Conservation (phyloP, 2,888 invertebrate genomes). For the Bugula neritina region DNA sequence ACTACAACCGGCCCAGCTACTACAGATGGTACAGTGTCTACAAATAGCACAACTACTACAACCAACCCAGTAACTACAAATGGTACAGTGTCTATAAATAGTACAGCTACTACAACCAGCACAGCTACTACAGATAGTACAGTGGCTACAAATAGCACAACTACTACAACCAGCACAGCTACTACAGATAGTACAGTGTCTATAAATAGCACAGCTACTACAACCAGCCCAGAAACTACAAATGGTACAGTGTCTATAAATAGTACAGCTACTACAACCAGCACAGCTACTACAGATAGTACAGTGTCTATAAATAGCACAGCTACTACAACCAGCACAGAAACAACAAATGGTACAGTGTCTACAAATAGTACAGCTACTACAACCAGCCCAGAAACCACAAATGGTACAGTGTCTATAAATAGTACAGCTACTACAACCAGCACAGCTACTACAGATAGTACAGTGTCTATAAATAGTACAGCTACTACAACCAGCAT, state of each 20-base stretch:
- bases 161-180: background rate
- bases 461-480: background rate
- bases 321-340: background rate
- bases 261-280: background rate
- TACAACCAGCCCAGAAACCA: background rate
- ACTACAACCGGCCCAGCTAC: background rate
- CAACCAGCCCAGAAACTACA: background rate
- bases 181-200: no score
- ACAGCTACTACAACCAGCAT: background rate
- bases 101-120: background rate
- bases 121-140: no score
- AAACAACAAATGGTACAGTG: no score
- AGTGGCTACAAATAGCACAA: background rate
- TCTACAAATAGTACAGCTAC: background rate
- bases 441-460: background rate
- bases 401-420: background rate
- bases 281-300: no score
- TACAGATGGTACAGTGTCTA: background rate
- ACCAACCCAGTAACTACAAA: background rate
- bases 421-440: background rate
- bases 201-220: background rate
- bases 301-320: background rate
- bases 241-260: background rate
- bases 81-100: background rate
- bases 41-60: background rate